These are phyloP conservation scores for Mormyrus proboscirostris DNA, from an alignment of 2,797 vertebrate genomes.

Conservation along the genomic window DNA sequence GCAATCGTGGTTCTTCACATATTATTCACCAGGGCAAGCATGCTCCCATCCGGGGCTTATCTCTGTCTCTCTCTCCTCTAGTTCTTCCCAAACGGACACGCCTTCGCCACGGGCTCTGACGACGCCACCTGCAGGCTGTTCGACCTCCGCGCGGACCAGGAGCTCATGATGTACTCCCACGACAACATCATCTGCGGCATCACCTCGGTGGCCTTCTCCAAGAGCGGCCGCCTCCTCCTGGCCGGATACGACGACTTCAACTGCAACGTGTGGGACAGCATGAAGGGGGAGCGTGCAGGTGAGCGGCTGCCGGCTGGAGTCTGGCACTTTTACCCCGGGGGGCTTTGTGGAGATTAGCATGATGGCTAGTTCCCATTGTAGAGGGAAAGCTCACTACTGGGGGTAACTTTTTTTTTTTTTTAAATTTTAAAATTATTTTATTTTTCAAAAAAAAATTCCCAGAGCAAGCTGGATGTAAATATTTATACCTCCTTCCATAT, in stretches of 20 bases:
- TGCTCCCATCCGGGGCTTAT: background rate
- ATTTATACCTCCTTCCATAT: background rate
- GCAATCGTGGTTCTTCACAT: background rate
- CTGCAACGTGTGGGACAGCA: constrained; percentile 79
- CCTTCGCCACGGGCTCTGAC: constrained; percentile 76
- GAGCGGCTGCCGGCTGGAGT: constrained; percentile 19
- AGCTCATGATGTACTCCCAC: constrained; percentile 72
- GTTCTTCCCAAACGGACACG: constrained; percentile 78
- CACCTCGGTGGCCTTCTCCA: constrained; percentile 80
- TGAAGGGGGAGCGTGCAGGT: constrained; percentile 79
- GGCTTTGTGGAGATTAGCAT: background rate
- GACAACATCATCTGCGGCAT: constrained; percentile 83
- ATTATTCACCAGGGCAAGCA: background rate
- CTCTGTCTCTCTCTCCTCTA: constrained; percentile 26
- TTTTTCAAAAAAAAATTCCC: background rate
- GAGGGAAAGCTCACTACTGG: background rate
- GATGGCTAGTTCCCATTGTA: background rate
- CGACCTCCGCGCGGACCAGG: constrained; percentile 77
- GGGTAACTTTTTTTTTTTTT: background rate
- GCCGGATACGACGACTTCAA: constrained; percentile 82
- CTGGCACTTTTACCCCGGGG: background rate
- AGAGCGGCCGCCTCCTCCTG: constrained; percentile 75
- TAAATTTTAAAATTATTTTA: too few relatives aligned
- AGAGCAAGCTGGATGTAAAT: background rate
- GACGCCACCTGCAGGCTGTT: constrained; percentile 80